Percentiles rank a stretch among this genome's conserved stretches.
These are phyloP conservation scores for Amiota mariae DNA, from an alignment of 2,888 invertebrate species.

Conservation along the genomic window DNA sequence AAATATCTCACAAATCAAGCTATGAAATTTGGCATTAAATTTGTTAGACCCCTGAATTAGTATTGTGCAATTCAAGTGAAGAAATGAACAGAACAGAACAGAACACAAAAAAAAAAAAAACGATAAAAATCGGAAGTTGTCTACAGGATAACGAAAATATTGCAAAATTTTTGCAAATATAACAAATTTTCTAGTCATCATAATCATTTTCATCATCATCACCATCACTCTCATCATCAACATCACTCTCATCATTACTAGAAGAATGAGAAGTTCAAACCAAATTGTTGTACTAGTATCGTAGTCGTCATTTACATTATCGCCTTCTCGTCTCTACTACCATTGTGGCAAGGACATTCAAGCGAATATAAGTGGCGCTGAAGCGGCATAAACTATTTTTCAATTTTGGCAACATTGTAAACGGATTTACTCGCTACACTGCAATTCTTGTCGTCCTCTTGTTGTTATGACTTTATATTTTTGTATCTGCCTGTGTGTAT, in stretches of 20 bases:
- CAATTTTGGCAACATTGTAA: slow-evolving; percentile 17
- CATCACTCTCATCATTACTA: too few relatives aligned
- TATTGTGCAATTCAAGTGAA: too few relatives aligned
- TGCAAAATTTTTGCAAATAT: slow-evolving; percentile 3
- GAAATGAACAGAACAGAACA: neutral
- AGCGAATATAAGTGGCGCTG: too few relatives aligned
- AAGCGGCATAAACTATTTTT: slow-evolving; percentile 7
- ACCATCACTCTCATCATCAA: neutral
- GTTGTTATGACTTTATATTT: neutral
- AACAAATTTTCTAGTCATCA: neutral
- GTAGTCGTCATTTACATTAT: too few relatives aligned
- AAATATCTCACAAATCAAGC: neutral
- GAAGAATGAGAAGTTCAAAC: too few relatives aligned
- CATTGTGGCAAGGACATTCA: too few relatives aligned
- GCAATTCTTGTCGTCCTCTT: neutral
- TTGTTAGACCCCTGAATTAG: too few relatives aligned
- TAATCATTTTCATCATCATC: neutral
- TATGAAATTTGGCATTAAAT: too few relatives aligned
- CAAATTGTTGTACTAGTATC: too few relatives aligned
- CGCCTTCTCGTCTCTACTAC: too few relatives aligned
- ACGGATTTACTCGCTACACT: slow-evolving; percentile 14
- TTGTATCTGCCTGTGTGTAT: neutral
- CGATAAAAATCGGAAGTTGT: neutral
- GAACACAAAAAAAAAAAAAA: too few relatives aligned
- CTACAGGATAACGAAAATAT: neutral